These are phyloP conservation scores for Micropterix aruncella DNA, from an alignment of 2,888 invertebrate species.

Conservation along the genomic window DNA sequence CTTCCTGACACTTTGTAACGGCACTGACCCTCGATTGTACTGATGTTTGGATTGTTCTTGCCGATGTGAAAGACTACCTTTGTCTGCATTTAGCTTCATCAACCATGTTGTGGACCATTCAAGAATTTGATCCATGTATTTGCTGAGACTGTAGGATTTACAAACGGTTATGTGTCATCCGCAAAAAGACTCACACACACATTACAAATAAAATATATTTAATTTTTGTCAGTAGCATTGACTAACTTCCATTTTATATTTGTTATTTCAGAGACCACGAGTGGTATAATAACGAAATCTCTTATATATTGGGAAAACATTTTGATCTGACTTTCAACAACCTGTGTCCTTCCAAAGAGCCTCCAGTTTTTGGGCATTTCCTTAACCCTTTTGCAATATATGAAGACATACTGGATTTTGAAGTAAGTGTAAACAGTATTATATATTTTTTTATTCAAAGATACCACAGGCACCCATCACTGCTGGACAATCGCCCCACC, in stretches of 20 bases:
- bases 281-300: slow-evolving; percentile 58
- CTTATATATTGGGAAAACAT: slow-evolving; percentile 60
- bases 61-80: too few relatives aligned
- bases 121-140: slow-evolving; percentile 4
- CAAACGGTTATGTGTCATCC: slow-evolving; percentile 1
- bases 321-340: slow-evolving; percentile 71
- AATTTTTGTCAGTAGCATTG: too few relatives aligned
- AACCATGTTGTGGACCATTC: too few relatives aligned
- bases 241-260: too few relatives aligned
- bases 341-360: slow-evolving; percentile 55
- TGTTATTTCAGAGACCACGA: slow-evolving; percentile 51
- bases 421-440: slow-evolving; percentile 19
- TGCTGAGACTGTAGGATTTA: neutral
- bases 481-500: too few relatives aligned
- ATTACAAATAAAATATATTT: neutral
- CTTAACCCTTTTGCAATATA: slow-evolving; percentile 64
- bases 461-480: too few relatives aligned
- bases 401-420: slow-evolving; percentile 60
- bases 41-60: too few relatives aligned
- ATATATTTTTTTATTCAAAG: too few relatives aligned
- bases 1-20: too few relatives aligned
- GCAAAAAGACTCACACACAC: too few relatives aligned
- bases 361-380: slow-evolving; percentile 68
- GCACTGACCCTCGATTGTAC: too few relatives aligned
- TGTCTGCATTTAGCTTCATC: too few relatives aligned